These are phyloP conservation scores for Buathra laborator DNA, from an alignment of 2,888 invertebrate genomes.

Conservation along the genomic window DNA sequence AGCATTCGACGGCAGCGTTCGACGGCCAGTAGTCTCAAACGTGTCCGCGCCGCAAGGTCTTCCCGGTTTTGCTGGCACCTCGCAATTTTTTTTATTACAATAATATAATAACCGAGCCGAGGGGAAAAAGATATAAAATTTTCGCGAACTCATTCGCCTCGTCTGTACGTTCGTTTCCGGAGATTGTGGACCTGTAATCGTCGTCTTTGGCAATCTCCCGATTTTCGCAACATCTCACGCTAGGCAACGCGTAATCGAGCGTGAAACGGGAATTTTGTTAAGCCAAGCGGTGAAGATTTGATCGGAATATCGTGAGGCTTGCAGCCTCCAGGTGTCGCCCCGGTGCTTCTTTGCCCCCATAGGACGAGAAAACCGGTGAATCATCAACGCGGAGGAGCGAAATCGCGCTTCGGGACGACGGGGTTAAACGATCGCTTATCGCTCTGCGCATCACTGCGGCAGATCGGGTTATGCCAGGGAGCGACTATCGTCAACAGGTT, in stretches of 20 bases:
- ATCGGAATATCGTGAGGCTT: conserved; percentile 65
- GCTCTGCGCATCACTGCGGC: conserved; percentile 65
- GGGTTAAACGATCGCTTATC: conserved; percentile 69
- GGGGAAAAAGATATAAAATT: neutral
- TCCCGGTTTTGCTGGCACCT: neutral
- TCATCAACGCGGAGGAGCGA: conserved; percentile 42
- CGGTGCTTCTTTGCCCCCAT: conserved; percentile 48
- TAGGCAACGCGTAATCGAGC: conserved; percentile 56
- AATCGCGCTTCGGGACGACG: conserved; percentile 38
- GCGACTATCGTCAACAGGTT: conserved; percentile 71
- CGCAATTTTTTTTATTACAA: no score
- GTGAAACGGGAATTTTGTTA: conserved; percentile 70
- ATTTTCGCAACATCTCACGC: conserved; percentile 37
- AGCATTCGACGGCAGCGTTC: conserved; percentile 4
- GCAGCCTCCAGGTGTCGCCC: conserved; percentile 56
- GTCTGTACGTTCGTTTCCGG: neutral
- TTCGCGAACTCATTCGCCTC: conserved; percentile 10
- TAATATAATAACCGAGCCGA: neutral
- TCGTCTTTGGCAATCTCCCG: conserved; percentile 13
- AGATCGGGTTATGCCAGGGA: conserved; percentile 69
- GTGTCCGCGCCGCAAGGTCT: conserved; percentile 30
- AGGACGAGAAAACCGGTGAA: neutral
- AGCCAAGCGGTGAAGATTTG: conserved; percentile 64
- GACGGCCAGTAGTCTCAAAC: conserved; percentile 37
- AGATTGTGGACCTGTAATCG: neutral